Evolutionary conservation across 2,113 vertebrate species (phyloP), one percentile per base, ranked within the genome.

Genomic region (Melanotaenia duboulayi): DNA sequence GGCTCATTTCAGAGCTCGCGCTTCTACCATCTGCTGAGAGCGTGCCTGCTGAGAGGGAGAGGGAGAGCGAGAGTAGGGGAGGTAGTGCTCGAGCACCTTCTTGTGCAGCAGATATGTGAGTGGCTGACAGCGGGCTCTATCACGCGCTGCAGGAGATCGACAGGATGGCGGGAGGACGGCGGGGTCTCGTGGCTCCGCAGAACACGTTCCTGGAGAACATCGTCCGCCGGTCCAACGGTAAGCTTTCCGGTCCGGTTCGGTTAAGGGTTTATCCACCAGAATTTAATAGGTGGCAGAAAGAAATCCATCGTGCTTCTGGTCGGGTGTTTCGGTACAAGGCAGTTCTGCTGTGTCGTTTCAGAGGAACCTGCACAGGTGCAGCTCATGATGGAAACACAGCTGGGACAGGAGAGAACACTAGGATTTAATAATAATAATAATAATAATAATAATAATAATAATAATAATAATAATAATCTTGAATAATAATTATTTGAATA

Each of bases 181-280:
- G 95, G 86, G 96, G 96, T 84, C 95, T 97, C 65, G 96, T 97
- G 90, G 96, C 96, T 66, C 96, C 96, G 1, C 96, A 97, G 77
- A 97, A 97, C 90, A 97, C 96, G 14, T 97, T 97, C 76, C 93
- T 97, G 82, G 96, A 97, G 92, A 97, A 97, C 70, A 96, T 97
- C 66, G 96, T 97, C 74, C 92, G 96, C 54, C 90, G 96, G 64
- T 97, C 96, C 80, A 96, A 96, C 85, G 96, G 96, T 97, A 92
- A 93, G 96, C 37, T 23, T 0, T 28, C 28, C 54, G 17, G 42
- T 23, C 25, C 5, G 2, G n/a, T 54, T 44, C 25, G 72, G 32
- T 44, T 17, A 4, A 1, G 42, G 42, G 12, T 44, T 12, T 14
- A 16, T 44, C 16, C 16, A 58, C 6, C 4, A 10, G 23, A 17